phyloP scores from a whole-genome alignment of 2,888 invertebrate species.

The Acanthosepion pharaonis region DNA sequence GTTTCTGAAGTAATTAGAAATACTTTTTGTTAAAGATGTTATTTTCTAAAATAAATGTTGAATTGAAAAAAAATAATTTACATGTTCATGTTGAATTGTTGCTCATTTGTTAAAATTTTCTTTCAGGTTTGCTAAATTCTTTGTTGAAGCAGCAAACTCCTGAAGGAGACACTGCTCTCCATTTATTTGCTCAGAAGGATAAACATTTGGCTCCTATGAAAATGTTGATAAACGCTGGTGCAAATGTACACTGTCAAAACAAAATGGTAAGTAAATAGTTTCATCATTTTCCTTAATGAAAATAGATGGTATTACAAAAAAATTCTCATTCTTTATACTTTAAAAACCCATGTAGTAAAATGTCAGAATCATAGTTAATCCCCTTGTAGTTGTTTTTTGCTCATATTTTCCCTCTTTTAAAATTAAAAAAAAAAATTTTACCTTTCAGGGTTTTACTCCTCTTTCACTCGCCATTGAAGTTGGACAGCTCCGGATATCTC shows the following conservation, averaged over 20 bases:
- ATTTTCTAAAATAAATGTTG: no score
- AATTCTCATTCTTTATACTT: not conserved
- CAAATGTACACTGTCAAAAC: slow-evolving; percentile 6
- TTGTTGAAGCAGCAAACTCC: slow-evolving; percentile 34
- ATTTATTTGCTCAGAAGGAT: slow-evolving; percentile 42
- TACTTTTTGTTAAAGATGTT: no score
- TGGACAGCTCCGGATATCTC: slow-evolving; percentile 37
- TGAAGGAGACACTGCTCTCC: not conserved
- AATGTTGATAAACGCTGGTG: slow-evolving; percentile 38
- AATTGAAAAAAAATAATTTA: no score
- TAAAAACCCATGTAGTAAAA: no score
- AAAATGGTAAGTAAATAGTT: not conserved
- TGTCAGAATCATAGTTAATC: no score
- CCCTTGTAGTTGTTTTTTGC: not conserved
- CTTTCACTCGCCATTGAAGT: not conserved
- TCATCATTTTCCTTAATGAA: not conserved
- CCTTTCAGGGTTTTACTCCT: not conserved
- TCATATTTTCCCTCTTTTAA: not conserved
- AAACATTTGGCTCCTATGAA: not conserved
- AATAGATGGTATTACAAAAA: not conserved
- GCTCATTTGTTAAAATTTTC: not conserved
- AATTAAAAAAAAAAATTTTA: not conserved
- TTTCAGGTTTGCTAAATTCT: slow-evolving; percentile 42
- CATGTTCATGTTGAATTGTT: no score
- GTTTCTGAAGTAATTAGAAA: no score